Conservation (phyloP, 2,113 vertebrate species). For the Felis catus region DNA sequence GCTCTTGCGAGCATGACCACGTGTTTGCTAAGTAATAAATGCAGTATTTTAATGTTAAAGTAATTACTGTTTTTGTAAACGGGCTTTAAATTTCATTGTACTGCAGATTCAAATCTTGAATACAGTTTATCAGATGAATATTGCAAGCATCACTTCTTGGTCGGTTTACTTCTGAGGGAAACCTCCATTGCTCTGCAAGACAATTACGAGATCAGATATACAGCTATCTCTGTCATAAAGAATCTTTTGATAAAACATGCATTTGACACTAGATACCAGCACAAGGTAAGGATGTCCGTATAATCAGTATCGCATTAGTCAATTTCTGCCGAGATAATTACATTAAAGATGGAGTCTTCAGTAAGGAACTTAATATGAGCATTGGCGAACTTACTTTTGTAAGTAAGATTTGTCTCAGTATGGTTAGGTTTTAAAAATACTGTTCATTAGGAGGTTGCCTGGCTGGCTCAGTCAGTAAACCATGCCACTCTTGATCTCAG, state of each 20-base stretch:
- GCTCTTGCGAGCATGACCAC: constrained; percentile 42
- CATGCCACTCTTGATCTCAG: too few relatives aligned
- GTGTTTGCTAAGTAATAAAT: not conserved
- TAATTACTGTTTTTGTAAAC: constrained; percentile 36
- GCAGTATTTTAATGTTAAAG: constrained; percentile 32
- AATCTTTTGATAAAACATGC: constrained; percentile 97
- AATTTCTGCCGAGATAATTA: constrained; percentile 41
- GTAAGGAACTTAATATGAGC: not conserved
- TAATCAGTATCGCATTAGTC: not conserved
- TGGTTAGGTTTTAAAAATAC: not conserved
- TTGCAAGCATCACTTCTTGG: constrained; percentile 96
- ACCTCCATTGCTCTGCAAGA: constrained; percentile 92
- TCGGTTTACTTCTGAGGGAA: constrained; percentile 95
- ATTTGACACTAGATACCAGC: constrained; percentile 94
- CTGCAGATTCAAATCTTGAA: constrained; percentile 94
- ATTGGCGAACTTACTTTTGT: not conserved
- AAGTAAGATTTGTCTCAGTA: not conserved
- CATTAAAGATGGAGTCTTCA: constrained; percentile 21
- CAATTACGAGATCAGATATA: constrained; percentile 91
- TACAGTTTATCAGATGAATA: constrained; percentile 96
- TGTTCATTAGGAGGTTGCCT: too few relatives aligned
- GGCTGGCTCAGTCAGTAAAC: too few relatives aligned
- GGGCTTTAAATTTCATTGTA: constrained; percentile 72
- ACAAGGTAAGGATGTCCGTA: constrained; percentile 86
- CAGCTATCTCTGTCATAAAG: constrained; percentile 93